A percentile compares a stretch with the other conserved stretches of the same genome.
phyloP scores from a whole-genome alignment of 2,797 vertebrate genomes.

The Falco rusticolus region DNA sequence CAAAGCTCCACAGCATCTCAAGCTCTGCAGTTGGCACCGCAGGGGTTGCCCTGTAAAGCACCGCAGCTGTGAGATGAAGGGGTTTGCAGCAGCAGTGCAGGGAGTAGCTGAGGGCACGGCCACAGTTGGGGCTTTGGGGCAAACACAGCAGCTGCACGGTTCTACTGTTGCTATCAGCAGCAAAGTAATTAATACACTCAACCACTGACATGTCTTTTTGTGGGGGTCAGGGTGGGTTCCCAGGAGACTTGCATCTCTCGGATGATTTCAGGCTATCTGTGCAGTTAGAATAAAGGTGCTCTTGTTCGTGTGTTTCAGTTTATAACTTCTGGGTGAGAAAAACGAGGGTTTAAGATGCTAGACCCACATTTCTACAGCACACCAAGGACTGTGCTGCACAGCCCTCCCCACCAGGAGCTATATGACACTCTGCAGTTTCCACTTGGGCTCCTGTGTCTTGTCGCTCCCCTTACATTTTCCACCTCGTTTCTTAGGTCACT shows the following conservation, averaged over 20 bases:
- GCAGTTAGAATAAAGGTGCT: neutral
- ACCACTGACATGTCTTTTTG: neutral
- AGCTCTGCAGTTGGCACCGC: fast-evolving
- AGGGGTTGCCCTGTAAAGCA: neutral
- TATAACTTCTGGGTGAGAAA: neutral
- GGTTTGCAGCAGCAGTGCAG: neutral
- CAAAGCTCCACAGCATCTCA: neutral
- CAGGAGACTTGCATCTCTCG: neutral
- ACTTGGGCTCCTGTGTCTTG: neutral
- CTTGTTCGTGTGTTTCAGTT: neutral
- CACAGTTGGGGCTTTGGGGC: neutral
- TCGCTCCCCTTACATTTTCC: neutral
- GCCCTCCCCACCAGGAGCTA: neutral
- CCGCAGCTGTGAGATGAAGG: fast-evolving
- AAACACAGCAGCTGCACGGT: neutral
- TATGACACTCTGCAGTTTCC: neutral
- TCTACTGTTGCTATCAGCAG: neutral
- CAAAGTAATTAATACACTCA: neutral
- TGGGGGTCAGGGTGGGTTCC: fast-evolving
- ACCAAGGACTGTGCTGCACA: neutral
- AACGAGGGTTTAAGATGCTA: neutral
- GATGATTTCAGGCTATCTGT: neutral
- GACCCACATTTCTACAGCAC: neutral
- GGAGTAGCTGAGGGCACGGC: neutral
- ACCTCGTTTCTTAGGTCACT: neutral